Conservation (phyloP, 2,797 vertebrate species). For the Micropoecilia bifurca region DNA sequence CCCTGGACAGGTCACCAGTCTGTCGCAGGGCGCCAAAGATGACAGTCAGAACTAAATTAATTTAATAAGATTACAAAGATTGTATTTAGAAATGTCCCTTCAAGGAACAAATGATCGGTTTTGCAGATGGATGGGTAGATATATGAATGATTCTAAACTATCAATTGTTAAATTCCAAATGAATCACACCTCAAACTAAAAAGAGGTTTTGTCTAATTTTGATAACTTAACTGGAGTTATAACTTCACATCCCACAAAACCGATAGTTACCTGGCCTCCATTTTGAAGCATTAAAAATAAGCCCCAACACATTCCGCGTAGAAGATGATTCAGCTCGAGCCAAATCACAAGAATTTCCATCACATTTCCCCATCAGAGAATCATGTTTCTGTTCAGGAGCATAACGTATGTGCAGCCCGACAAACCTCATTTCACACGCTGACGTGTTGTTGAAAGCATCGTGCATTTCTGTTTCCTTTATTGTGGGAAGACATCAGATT, state of each 20-base stretch:
- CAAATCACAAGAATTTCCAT: conserved; percentile 8
- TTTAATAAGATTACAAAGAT: neutral
- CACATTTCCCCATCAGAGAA: conserved; percentile 12
- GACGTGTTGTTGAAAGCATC: conserved; percentile 33
- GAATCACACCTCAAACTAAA: neutral
- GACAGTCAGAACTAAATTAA: neutral
- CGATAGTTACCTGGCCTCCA: neutral
- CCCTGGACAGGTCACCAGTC: no score
- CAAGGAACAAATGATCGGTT: neutral
- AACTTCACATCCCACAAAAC: neutral
- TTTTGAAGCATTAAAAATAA: neutral
- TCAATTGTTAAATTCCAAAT: neutral
- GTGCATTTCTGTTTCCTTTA: conserved; percentile 23
- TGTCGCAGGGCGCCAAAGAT: no score
- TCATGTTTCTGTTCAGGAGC: conserved; percentile 30
- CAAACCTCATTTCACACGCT: conserved; percentile 47
- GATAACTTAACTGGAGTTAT: neutral
- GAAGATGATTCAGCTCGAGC: neutral
- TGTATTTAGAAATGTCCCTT: neutral
- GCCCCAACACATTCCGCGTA: neutral
- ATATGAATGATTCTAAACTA: neutral
- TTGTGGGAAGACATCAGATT: conserved; percentile 6
- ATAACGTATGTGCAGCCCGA: neutral
- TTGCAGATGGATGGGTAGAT: neutral
- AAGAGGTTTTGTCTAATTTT: neutral